Evolutionary conservation across 2,888 invertebrate genomes (phyloP).

Genomic region (Hirtodrosophila histrioides): DNA sequence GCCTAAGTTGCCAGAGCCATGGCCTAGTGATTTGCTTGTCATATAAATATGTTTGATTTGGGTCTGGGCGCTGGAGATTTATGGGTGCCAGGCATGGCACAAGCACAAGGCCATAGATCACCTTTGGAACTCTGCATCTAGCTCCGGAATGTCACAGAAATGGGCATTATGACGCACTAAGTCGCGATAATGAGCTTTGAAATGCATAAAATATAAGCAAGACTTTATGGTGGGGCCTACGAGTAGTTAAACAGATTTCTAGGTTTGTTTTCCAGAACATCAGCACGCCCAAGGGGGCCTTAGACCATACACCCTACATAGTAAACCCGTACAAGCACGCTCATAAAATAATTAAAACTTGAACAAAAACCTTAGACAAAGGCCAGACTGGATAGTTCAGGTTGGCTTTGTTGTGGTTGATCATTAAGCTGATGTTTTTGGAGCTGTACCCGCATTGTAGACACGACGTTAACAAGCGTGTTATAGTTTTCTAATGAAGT

Average conservation of each 20-base stretch:
- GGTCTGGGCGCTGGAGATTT: constrained; percentile 49
- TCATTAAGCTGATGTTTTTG: constrained; percentile 49
- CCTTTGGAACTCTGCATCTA: constrained; percentile 5
- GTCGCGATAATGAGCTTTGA: constrained; percentile 46
- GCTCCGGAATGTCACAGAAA: constrained; percentile 46
- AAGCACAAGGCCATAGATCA: constrained; percentile 51
- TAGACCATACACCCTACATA: constrained; percentile 9
- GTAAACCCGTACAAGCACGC: constrained; percentile 14
- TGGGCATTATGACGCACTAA: constrained; percentile 20
- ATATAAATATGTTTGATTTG: constrained; percentile 76
- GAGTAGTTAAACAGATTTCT: constrained; percentile 16
- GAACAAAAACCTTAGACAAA: constrained; percentile 34
- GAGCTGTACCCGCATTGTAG: constrained; percentile 64
- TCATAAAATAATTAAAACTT: constrained; percentile 67
- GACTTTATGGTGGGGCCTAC: constrained; percentile 17
- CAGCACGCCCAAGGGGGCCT: constrained; percentile 10
- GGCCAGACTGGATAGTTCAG: constrained; percentile 32
- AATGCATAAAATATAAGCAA: constrained; percentile 42
- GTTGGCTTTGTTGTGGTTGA: constrained; percentile 27
- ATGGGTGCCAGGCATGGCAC: constrained; percentile 36
- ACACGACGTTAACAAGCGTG: constrained; percentile 74
- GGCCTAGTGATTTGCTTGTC: constrained; percentile 73
- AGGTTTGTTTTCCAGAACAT: not conserved
- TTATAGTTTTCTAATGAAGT: constrained; percentile 80
- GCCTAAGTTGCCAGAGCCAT: constrained; percentile 33